Conservation (phyloP, 2,888 invertebrate genomes). For the Drosophila fungiperda region DNA sequence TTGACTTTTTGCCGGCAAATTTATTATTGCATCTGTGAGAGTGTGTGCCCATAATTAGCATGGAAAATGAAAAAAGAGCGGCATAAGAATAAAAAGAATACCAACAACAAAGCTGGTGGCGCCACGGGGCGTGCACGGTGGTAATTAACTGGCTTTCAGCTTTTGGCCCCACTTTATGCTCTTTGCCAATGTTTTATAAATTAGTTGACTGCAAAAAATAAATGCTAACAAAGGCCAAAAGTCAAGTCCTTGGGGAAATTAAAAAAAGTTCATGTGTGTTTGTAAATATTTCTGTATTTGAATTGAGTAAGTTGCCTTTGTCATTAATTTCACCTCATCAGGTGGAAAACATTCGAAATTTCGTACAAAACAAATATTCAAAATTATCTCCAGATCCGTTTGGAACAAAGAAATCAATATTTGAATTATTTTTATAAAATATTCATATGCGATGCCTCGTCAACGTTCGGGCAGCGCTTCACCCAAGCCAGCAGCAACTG, state of each 20-base stretch:
- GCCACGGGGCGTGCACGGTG: constrained; percentile 47
- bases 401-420: constrained; percentile 15
- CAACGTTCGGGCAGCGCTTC: constrained; percentile 51
- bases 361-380: constrained; percentile 15
- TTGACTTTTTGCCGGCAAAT: constrained; percentile 30
- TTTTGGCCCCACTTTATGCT: constrained; percentile 29
- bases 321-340: constrained; percentile 18
- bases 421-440: constrained; percentile 8
- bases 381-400: constrained; percentile 40
- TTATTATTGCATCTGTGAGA: constrained; percentile 33
- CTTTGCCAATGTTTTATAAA: constrained; percentile 60
- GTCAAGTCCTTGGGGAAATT: constrained; percentile 30
- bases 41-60: constrained; percentile 54
- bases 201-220: constrained; percentile 51
- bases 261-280: background rate
- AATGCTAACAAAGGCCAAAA: constrained; percentile 44
- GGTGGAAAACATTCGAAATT: background rate
- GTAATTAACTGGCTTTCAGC: constrained; percentile 58
- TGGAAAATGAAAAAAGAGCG: constrained; percentile 36
- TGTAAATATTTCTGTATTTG: constrained; percentile 14
- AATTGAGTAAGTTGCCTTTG: constrained; percentile 28
- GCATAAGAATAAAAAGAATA: background rate
- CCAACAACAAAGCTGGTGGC: constrained; percentile 31
- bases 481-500: constrained; percentile 11
- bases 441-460: constrained; percentile 55